Evolutionary conservation across 2,797 vertebrate species (phyloP).

Genomic region (Antennarius maculatus): DNA sequence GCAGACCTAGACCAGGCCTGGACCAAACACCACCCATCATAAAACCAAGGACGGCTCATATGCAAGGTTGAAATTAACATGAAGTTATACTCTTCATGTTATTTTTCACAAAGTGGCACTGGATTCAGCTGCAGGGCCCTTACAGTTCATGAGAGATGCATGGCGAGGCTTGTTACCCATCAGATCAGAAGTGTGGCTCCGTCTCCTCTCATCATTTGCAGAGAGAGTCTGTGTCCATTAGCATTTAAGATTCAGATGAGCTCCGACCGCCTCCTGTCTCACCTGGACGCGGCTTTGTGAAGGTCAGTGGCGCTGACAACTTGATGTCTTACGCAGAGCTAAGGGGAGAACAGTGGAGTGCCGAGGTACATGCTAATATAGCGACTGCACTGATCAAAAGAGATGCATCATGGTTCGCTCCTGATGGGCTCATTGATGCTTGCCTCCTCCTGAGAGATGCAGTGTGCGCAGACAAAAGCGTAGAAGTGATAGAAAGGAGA

Average conservation of each 20-base stretch:
- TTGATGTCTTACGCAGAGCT: conserved; percentile 42
- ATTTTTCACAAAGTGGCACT: conserved; percentile 14
- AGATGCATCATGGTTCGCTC: conserved; percentile 39
- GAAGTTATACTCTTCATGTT: conserved; percentile 50
- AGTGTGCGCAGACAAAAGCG: conserved; percentile 35
- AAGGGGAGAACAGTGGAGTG: conserved; percentile 16
- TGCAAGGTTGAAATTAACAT: conserved; percentile 34
- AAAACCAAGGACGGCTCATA: conserved; percentile 41
- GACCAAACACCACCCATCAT: conserved; percentile 55
- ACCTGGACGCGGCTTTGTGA: conserved; percentile 55
- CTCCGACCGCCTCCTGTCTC: conserved; percentile 45
- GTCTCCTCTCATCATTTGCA: conserved; percentile 26
- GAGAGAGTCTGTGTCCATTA: conserved; percentile 45
- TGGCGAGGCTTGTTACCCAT: conserved; percentile 32
- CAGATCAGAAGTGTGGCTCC: conserved; percentile 52
- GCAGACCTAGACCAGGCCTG: conserved; percentile 53
- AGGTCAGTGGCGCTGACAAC: conserved; percentile 48
- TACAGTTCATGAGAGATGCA: conserved; percentile 43
- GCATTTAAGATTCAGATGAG: conserved; percentile 54
- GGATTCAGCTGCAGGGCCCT: conserved; percentile 5
- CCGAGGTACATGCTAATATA: conserved; percentile 70
- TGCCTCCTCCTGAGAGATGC: conserved; percentile 34
- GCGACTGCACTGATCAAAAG: conserved; percentile 68
- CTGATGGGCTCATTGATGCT: conserved; percentile 62
- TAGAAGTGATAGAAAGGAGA: conserved; percentile 56